These are phyloP conservation scores for Trigoniulus corallinus DNA, from an alignment of 1,140 invertebrate species.

Conservation along the genomic window DNA sequence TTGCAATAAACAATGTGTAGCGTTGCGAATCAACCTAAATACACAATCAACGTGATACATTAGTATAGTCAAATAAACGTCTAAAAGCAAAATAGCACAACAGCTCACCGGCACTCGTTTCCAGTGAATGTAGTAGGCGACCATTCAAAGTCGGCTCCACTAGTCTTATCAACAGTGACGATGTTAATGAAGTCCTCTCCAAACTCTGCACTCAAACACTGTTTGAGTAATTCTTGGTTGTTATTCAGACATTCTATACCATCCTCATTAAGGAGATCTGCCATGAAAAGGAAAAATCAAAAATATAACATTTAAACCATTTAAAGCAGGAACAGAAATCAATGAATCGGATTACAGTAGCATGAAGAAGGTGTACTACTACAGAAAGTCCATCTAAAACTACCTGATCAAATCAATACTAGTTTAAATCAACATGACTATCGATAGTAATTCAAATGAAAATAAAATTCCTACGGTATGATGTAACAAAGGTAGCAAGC, in stretches of 20 bases:
- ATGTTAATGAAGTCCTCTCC: background rate
- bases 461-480: no score
- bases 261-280: background rate
- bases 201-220: background rate
- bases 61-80: background rate
- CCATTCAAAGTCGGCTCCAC: background rate
- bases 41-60: background rate
- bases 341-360: background rate
- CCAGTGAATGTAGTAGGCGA: background rate
- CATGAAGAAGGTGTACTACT: background rate
- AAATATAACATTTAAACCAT: background rate
- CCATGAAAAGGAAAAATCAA: background rate
- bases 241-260: background rate
- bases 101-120: background rate
- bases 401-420: no score
- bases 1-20: background rate
- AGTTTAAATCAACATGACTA: no score
- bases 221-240: background rate
- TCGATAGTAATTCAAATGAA: no score
- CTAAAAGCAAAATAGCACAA: background rate
- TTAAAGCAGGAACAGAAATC: background rate
- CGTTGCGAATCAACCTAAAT: background rate
- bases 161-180: background rate
- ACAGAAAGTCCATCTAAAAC: no score
- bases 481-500: no score